Percentiles rank a stretch among this genome's conserved stretches.
These are phyloP conservation scores for Brachionus paranguensis DNA, from an alignment of 1,140 invertebrate genomes.

Conservation along the genomic window DNA sequence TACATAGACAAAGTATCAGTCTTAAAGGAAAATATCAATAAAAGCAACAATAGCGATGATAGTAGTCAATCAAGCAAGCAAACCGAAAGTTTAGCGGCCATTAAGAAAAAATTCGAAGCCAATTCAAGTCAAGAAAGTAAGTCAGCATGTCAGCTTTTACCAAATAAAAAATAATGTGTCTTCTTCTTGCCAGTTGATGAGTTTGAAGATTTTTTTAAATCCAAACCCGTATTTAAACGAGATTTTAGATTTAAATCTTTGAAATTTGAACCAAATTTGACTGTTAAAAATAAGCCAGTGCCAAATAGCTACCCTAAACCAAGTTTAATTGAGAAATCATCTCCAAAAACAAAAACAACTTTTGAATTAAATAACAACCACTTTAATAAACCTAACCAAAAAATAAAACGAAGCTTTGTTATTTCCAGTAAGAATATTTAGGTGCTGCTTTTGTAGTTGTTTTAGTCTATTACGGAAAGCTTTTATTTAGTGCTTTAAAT, in stretches of 20 bases:
- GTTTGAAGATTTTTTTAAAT: conserved; percentile 27
- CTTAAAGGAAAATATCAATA: conserved; percentile 10
- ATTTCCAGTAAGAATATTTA: neutral
- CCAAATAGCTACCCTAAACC: neutral
- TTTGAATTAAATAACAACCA: neutral
- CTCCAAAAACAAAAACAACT: neutral
- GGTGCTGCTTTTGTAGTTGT: neutral
- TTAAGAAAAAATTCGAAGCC: neutral
- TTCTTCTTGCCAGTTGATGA: neutral
- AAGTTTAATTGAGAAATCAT: neutral
- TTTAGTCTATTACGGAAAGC: neutral
- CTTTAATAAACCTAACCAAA: neutral
- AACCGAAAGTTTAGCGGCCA: neutral
- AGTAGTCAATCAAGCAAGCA: neutral
- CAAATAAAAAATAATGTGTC: neutral
- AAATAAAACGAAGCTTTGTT: neutral
- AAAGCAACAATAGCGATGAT: conserved; percentile 14
- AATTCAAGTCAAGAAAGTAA: neutral
- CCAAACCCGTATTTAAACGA: neutral
- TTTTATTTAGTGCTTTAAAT: neutral
- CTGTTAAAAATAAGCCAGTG: neutral
- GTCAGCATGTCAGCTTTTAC: neutral
- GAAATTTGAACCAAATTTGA: conserved; percentile 15
- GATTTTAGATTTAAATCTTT: neutral
- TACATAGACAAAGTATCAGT: neutral